Percentiles rank a stretch among this genome's conserved stretches.
Evolutionary conservation across 2,113 vertebrate genomes (phyloP).

Genomic region (Platichthys stellatus): DNA sequence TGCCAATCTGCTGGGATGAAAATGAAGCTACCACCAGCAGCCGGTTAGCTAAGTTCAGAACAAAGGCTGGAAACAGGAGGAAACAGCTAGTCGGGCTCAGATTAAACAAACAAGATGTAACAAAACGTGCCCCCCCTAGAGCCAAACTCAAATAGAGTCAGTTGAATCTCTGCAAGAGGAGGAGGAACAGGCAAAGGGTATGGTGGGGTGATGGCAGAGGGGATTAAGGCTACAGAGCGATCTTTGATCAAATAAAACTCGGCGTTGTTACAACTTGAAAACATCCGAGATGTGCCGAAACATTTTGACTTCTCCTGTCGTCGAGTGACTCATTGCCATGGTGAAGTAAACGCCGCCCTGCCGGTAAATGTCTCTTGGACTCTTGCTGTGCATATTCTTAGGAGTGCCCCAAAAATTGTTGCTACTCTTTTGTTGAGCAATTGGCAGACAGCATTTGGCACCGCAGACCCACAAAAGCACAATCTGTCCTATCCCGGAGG

Average conservation of each 20-base stretch:
- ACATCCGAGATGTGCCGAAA: conserved; percentile 2
- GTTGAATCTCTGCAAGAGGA: conserved; percentile 1
- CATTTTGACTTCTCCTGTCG: conserved; percentile 34
- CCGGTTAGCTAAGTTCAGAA: not conserved
- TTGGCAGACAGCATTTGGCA: conserved; percentile 47
- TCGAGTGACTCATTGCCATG: not conserved
- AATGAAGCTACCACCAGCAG: not conserved
- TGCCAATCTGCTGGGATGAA: not conserved
- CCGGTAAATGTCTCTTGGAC: conserved; percentile 10
- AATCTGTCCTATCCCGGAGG: conserved; percentile 46
- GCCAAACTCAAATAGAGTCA: not conserved
- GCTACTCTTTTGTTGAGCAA: conserved; percentile 39
- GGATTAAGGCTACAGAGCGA: not conserved
- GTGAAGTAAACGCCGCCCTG: conserved; percentile 37
- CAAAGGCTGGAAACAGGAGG: conserved; percentile 11
- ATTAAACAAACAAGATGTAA: conserved; percentile 9
- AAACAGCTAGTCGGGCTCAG: not conserved
- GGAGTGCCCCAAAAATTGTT: conserved; percentile 16
- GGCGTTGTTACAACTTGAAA: conserved; percentile 2
- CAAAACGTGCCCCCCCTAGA: conserved; percentile 1
- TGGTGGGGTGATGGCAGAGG: conserved; percentile 5
- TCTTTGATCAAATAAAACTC: conserved; percentile 17
- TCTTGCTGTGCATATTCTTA: conserved; percentile 15
- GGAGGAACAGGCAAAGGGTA: not conserved
- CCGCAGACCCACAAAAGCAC: conserved; percentile 32